Conservation (phyloP, 1,140 invertebrate genomes). For the Schmidtea mediterranea region DNA sequence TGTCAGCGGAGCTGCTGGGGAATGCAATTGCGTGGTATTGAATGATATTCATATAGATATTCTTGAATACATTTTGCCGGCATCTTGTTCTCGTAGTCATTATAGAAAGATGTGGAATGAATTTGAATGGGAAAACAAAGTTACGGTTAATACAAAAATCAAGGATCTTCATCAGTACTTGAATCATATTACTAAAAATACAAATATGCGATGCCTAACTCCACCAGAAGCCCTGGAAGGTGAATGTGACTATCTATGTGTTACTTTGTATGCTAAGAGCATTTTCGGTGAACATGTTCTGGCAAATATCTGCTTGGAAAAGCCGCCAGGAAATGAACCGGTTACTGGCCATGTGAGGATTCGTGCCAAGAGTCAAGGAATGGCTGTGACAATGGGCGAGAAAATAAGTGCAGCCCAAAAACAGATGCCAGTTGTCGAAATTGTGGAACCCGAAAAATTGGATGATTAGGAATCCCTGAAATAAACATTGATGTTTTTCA, state of each 20-base stretch:
- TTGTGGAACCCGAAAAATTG: not conserved
- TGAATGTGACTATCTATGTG: slow-evolving; percentile 93
- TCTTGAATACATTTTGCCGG: slow-evolving; percentile 99
- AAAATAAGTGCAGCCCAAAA: slow-evolving; percentile 5
- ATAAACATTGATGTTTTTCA: no score
- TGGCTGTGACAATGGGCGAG: slow-evolving; percentile 5
- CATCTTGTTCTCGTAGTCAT: slow-evolving; percentile 66
- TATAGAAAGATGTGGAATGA: slow-evolving; percentile 98
- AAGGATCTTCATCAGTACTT: slow-evolving; percentile 73
- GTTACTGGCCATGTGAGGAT: slow-evolving; percentile 88
- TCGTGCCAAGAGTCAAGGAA: slow-evolving; percentile 71
- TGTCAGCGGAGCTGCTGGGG: slow-evolving; percentile 61
- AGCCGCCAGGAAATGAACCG: slow-evolving; percentile 51
- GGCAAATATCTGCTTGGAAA: slow-evolving; percentile 90
- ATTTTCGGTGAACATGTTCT: slow-evolving; percentile 97
- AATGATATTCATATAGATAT: slow-evolving; percentile 99
- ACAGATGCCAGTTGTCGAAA: not conserved
- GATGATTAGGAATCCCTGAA: no score
- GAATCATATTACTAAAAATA: slow-evolving; percentile 61
- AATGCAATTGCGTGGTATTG: slow-evolving; percentile 80
- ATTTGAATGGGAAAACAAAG: slow-evolving; percentile 99
- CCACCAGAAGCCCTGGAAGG: slow-evolving; percentile 49
- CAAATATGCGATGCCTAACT: slow-evolving; percentile 90
- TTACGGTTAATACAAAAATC: slow-evolving; percentile 76
- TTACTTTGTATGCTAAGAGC: slow-evolving; percentile 88